Evolutionary conservation across 2,797 vertebrate genomes (phyloP).

Genomic region (Chiloscyllium punctatum): DNA sequence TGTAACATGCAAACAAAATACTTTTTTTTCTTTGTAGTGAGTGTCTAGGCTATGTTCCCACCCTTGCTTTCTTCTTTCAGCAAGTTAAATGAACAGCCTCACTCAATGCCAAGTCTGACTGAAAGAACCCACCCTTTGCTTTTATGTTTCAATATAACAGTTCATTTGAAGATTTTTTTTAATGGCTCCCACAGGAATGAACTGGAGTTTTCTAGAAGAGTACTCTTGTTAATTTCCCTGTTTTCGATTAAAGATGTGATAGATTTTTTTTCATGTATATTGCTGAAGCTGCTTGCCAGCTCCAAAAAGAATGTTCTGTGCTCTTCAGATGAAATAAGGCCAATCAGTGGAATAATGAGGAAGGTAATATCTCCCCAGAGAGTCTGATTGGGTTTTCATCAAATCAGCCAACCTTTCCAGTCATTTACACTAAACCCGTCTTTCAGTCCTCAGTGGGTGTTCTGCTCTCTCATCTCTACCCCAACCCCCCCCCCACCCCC

Average conservation of each 20-base stretch:
- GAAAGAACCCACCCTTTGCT: slow-evolving; percentile 39
- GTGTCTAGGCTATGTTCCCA: slow-evolving; percentile 43
- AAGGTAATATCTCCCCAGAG: slow-evolving; percentile 81
- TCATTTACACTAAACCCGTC: slow-evolving; percentile 57
- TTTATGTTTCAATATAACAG: neutral
- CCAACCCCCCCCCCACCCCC: slow-evolving; percentile 43
- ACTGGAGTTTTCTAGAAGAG: slow-evolving; percentile 46
- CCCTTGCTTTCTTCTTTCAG: slow-evolving; percentile 48
- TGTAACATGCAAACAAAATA: slow-evolving; percentile 58
- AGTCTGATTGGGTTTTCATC: slow-evolving; percentile 76
- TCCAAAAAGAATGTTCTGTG: slow-evolving; percentile 61
- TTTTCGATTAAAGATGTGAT: slow-evolving; percentile 63
- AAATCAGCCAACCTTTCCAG: slow-evolving; percentile 75
- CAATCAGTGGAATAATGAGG: slow-evolving; percentile 85
- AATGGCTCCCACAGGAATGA: slow-evolving; percentile 46
- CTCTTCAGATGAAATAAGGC: slow-evolving; percentile 80
- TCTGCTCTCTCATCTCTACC: slow-evolving; percentile 53
- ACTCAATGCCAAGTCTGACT: slow-evolving; percentile 41
- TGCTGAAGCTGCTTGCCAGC: slow-evolving; percentile 64
- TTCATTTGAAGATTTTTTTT: slow-evolving; percentile 42
- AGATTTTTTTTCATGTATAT: slow-evolving; percentile 57
- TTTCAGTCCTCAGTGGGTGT: slow-evolving; percentile 53
- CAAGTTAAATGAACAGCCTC: slow-evolving; percentile 48
- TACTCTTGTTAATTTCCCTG: slow-evolving; percentile 57
- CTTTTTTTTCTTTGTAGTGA: slow-evolving; percentile 44